Conservation (phyloP, 2,113 vertebrate species). For the Edolisoma coerulescens region DNA sequence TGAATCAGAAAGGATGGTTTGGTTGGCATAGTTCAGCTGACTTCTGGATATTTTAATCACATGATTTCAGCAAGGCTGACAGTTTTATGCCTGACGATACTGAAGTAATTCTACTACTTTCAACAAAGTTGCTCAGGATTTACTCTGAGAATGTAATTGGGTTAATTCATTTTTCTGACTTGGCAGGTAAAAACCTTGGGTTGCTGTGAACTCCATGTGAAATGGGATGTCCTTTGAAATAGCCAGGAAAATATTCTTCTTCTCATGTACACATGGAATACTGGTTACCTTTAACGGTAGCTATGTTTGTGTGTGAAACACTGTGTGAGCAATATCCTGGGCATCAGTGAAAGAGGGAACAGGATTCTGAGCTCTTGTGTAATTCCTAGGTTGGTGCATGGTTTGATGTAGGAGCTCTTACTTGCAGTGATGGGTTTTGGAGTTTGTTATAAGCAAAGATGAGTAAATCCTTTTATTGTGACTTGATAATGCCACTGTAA, state of each 20-base stretch:
- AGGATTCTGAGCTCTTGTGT: neutral
- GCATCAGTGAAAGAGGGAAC: neutral
- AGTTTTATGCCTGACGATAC: neutral
- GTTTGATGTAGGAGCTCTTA: neutral
- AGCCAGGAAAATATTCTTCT: neutral
- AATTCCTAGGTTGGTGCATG: neutral
- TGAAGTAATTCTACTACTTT: neutral
- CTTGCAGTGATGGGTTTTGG: neutral
- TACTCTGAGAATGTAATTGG: neutral
- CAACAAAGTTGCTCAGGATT: neutral
- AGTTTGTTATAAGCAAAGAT: neutral
- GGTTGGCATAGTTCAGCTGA: neutral
- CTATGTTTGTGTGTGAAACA: neutral
- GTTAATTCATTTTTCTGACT: neutral
- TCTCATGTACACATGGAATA: neutral
- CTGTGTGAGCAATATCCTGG: neutral
- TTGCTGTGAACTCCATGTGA: neutral
- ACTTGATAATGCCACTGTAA: neutral
- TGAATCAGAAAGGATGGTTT: neutral
- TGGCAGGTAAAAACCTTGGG: neutral
- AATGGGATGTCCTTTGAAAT: neutral
- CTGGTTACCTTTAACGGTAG: neutral
- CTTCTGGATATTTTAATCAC: neutral
- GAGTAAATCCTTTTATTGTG: neutral
- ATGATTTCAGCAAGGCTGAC: neutral